Evolutionary conservation across 2,888 invertebrate genomes (phyloP).

Genomic region (Napeogenes sylphis): DNA sequence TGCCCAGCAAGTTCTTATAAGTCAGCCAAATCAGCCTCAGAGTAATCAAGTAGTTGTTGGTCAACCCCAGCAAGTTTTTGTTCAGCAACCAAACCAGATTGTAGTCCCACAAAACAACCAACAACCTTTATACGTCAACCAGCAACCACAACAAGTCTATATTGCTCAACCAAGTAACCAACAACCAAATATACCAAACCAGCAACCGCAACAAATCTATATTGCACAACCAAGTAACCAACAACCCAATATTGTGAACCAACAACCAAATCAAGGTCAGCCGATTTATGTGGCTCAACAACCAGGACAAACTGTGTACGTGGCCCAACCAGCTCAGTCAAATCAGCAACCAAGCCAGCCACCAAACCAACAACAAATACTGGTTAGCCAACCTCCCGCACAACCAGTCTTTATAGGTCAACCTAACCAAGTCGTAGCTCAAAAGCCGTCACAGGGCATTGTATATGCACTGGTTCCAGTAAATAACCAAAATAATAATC

Average conservation of each 20-base stretch:
- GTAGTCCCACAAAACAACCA: conserved; percentile 20
- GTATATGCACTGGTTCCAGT: conserved; percentile 43
- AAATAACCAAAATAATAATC: conserved; percentile 18
- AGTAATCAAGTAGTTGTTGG: too few relatives aligned
- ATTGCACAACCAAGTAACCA: conserved; percentile 26
- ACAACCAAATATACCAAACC: conserved; percentile 14
- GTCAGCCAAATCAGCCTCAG: conserved; percentile 2
- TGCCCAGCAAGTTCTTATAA: conserved; percentile 16
- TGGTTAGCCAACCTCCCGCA: conserved; percentile 18
- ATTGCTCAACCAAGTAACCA: conserved; percentile 25
- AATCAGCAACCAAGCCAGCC: conserved; percentile 25
- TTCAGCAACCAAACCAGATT: conserved; percentile 23
- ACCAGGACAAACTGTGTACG: conserved; percentile 21
- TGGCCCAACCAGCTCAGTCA: conserved; percentile 22
- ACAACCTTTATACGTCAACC: conserved; percentile 18
- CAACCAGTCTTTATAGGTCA: conserved; percentile 23
- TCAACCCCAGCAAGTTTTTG: conserved; percentile 6
- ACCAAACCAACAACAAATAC: conserved; percentile 18
- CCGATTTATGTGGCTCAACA: conserved; percentile 19
- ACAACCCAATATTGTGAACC: conserved; percentile 16
- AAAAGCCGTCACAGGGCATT: conserved; percentile 17
- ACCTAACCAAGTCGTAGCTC: conserved; percentile 24
- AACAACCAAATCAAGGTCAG: conserved; percentile 22
- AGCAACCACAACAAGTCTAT: conserved; percentile 22
- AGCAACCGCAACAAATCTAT: conserved; percentile 23